Evolutionary conservation across 2,797 vertebrate genomes (phyloP).

Genomic region (Acanthurus lineatus): DNA sequence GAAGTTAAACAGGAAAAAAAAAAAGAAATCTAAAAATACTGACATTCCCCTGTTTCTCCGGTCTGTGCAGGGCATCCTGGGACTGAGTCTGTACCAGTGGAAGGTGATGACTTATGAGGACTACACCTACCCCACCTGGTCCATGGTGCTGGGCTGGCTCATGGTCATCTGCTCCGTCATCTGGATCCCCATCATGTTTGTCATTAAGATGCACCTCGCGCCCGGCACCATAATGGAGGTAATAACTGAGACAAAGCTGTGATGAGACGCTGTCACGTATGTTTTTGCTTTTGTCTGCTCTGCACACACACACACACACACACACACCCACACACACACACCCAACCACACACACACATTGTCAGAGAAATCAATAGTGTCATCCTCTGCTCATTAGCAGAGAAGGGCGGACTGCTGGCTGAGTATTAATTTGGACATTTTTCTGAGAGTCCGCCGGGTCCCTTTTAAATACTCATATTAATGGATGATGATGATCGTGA

Average conservation of each 20-base stretch:
- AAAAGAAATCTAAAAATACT: neutral
- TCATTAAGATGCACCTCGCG: slow-evolving; percentile 97
- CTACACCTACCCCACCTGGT: slow-evolving; percentile 98
- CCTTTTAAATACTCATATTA: slow-evolving; percentile 70
- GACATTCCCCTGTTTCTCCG: neutral
- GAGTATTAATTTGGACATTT: slow-evolving; percentile 64
- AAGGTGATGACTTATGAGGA: slow-evolving; percentile 96
- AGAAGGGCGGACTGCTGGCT: slow-evolving; percentile 48
- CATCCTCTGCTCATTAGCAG: slow-evolving; percentile 64
- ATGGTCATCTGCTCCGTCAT: slow-evolving; percentile 98
- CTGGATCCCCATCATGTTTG: slow-evolving; percentile 99
- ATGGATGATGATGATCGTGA: slow-evolving; percentile 57
- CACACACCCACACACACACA: slow-evolving; percentile 7
- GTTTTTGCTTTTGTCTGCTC: slow-evolving; percentile 37
- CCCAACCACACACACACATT: neutral
- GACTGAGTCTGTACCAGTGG: slow-evolving; percentile 98
- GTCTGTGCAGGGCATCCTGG: slow-evolving; percentile 91
- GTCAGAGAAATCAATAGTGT: slow-evolving; percentile 63
- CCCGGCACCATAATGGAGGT: slow-evolving; percentile 95
- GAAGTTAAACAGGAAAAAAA: neutral
- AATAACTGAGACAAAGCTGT: slow-evolving; percentile 58
- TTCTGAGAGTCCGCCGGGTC: slow-evolving; percentile 41
- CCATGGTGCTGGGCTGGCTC: slow-evolving; percentile 97
- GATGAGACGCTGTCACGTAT: slow-evolving; percentile 31
- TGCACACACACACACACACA: slow-evolving; percentile 6